Evolutionary conservation across 1,140 invertebrate species (phyloP).

Genomic region (Nautilus pompilius): DNA sequence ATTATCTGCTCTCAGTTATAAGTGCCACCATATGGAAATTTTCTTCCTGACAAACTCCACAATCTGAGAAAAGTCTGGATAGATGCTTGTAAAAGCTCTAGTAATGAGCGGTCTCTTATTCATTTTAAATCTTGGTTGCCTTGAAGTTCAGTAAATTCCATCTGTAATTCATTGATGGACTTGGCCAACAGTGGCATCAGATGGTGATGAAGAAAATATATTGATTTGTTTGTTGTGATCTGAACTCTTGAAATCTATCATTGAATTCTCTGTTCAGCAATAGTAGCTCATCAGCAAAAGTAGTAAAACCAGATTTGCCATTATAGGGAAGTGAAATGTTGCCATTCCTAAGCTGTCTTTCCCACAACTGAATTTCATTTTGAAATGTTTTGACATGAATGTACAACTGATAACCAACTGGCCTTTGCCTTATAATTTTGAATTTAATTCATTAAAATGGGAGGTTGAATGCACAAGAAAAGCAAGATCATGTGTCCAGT

Average conservation of each 20-base stretch:
- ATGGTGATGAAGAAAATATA: background rate
- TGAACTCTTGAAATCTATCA: background rate
- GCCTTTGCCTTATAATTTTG: background rate
- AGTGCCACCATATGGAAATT: too few relatives aligned
- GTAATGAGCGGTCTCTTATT: background rate
- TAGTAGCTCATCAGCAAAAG: background rate
- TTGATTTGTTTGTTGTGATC: background rate
- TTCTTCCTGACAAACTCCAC: too few relatives aligned
- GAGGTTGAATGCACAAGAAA: background rate
- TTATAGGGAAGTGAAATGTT: background rate
- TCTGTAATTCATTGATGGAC: background rate
- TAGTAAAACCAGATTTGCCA: background rate
- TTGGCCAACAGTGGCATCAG: background rate
- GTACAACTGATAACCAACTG: background rate
- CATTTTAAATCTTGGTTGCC: background rate
- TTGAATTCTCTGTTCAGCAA: background rate
- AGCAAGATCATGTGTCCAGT: background rate
- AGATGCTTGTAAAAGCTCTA: too few relatives aligned
- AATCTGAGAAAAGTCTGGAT: too few relatives aligned
- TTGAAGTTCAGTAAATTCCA: background rate
- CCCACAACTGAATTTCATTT: background rate
- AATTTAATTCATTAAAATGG: background rate
- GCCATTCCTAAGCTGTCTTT: too few relatives aligned
- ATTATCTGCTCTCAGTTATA: too few relatives aligned
- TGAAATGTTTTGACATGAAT: background rate